A percentile compares a stretch with the other conserved stretches of the same genome.
These are phyloP conservation scores for Desmophyllum pertusum DNA, from an alignment of 92 coral and sea anemone genomes.

Conservation along the genomic window DNA sequence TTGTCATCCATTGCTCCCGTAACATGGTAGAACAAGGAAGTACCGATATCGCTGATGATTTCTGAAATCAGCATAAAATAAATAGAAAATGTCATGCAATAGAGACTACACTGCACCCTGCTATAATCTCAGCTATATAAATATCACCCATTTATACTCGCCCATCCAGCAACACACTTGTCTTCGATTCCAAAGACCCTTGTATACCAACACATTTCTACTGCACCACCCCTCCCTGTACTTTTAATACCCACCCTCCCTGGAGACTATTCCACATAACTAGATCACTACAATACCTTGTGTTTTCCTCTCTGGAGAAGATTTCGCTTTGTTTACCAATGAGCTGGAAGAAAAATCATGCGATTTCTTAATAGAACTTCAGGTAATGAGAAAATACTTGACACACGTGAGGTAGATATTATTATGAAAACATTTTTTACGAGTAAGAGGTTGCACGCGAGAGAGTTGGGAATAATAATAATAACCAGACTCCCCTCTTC, in stretches of 20 bases:
- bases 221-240: no score
- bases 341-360: conserved; percentile 32
- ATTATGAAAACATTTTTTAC: no score
- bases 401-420: no score
- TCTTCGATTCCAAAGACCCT: no score
- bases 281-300: conserved; percentile 9
- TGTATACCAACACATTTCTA: no score
- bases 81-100: neutral
- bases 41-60: conserved; percentile 78
- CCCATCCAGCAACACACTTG: neutral
- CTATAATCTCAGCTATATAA: neutral
- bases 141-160: neutral
- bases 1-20: conserved; percentile 83
- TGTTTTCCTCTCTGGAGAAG: conserved; percentile 45
- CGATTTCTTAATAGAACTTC: neutral
- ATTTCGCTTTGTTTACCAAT: conserved; percentile 55
- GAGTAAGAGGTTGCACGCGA: no score
- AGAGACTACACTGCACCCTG: neutral
- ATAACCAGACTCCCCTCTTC: no score
- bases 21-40: conserved; percentile 85
- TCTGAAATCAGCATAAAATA: conserved; percentile 48
- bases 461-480: no score
- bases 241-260: no score
- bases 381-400: neutral
- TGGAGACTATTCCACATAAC: neutral